Percentiles rank a stretch among this genome's conserved stretches.
Conservation (phyloP, 37 sponge, comb jelly and placozoan species). For the Halichondria panicea region DNA sequence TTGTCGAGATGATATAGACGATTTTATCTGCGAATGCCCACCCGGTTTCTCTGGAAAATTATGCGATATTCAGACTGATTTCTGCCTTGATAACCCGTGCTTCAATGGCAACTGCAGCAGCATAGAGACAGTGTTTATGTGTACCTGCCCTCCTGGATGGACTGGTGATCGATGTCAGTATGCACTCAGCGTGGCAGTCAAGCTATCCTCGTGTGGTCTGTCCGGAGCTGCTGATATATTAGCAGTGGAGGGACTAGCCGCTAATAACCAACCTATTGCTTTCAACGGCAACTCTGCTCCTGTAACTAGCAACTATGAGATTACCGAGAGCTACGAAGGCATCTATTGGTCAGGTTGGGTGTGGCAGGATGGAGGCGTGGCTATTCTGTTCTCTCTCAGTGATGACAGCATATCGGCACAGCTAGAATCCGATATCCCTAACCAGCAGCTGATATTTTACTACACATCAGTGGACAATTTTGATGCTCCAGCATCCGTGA, state of each 20-base stretch:
- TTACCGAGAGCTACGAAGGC: neutral
- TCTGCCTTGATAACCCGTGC: conserved; percentile 30
- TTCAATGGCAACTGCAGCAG: conserved; percentile 38
- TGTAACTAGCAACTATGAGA: neutral
- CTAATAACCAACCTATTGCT: neutral
- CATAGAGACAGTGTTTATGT: conserved; percentile 1
- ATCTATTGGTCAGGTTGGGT: conserved; percentile 45
- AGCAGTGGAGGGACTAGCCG: neutral
- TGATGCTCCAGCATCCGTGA: neutral
- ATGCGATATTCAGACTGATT: conserved; percentile 23
- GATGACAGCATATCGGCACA: neutral
- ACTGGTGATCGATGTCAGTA: conserved; percentile 35
- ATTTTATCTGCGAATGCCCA: conserved; percentile 21
- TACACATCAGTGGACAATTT: neutral
- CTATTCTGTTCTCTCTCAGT: conserved; percentile 8
- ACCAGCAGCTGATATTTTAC: conserved; percentile 3
- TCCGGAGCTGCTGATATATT: conserved; percentile 18
- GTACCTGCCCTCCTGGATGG: conserved; percentile 41
- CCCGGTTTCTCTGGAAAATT: conserved; percentile 28
- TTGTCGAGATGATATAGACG: conserved; percentile 8
- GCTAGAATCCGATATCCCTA: conserved; percentile 9
- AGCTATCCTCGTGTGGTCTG: conserved; percentile 31
- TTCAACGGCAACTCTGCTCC: conserved; percentile 2
- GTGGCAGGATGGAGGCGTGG: conserved; percentile 26
- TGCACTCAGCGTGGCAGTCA: conserved; percentile 12